phyloP scores from a whole-genome alignment of 2,888 invertebrate genomes.

The Tethea ocularis region DNA sequence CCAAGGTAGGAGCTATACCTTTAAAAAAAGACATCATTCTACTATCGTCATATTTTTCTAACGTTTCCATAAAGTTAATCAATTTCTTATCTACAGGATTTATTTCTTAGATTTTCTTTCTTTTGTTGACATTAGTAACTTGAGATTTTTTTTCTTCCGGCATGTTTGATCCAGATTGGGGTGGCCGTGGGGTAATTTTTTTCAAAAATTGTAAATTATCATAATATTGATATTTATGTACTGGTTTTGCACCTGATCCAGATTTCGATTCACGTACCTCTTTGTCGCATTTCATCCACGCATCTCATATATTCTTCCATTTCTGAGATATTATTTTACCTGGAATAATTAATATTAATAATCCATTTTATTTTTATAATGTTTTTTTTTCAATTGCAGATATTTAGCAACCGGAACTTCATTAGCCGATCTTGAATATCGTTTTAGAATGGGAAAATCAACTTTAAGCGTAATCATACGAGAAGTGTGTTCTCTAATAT shows the following conservation, averaged over 20 bases:
- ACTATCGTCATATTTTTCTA: constrained; percentile 23
- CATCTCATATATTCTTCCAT: constrained; percentile 34
- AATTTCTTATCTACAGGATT: constrained; percentile 27
- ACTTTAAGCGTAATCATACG: constrained; percentile 30
- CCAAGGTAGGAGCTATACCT: constrained; percentile 33
- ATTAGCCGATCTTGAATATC: constrained; percentile 36
- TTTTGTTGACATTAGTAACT: constrained; percentile 33
- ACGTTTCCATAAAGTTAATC: constrained; percentile 23
- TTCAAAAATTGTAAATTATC: constrained; percentile 22
- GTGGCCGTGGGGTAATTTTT: constrained; percentile 27
- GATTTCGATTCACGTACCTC: constrained; percentile 35
- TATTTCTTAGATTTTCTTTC: constrained; percentile 34
- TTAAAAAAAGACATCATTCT: constrained; percentile 25
- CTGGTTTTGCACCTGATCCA: constrained; percentile 28
- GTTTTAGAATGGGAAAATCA: constrained; percentile 30
- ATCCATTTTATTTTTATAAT: too few relatives aligned
- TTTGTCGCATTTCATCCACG: constrained; percentile 39
- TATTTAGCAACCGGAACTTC: constrained; percentile 28
- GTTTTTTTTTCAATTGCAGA: too few relatives aligned
- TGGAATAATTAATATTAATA: constrained; percentile 21
- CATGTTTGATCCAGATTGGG: constrained; percentile 32
- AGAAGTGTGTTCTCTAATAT: constrained; percentile 27
- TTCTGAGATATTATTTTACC: constrained; percentile 24
- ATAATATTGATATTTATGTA: constrained; percentile 27
- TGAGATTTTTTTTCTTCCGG: constrained; percentile 33